Evolutionary conservation across 2,888 invertebrate genomes (phyloP).

Genomic region (Drosophila silvestris): DNA sequence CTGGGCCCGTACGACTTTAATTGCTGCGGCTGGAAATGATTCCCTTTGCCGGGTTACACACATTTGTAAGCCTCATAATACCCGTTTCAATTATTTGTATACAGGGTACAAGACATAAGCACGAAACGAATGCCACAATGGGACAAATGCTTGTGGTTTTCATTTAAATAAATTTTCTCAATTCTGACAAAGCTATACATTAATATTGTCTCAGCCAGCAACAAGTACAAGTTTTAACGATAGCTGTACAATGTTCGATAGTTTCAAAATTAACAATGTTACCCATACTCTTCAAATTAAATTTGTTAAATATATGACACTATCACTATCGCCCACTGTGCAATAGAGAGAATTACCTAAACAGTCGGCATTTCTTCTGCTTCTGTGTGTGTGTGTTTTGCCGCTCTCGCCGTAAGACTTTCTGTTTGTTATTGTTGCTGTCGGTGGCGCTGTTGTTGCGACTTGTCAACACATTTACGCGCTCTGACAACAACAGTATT

Average conservation of each 20-base stretch:
- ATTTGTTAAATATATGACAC: not conserved
- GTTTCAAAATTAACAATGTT: not conserved
- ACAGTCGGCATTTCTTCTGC: slow-evolving; percentile 22
- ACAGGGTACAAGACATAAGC: not conserved
- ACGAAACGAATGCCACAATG: slow-evolving; percentile 26
- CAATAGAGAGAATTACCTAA: slow-evolving; percentile 30
- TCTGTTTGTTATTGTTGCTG: slow-evolving; percentile 49
- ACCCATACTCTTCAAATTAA: not conserved
- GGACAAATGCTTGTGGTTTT: slow-evolving; percentile 1
- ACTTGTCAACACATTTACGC: slow-evolving; percentile 53
- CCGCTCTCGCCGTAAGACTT: slow-evolving; percentile 30
- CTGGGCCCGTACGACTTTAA: not conserved
- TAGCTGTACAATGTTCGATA: not conserved
- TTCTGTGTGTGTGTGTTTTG: slow-evolving; percentile 11
- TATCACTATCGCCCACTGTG: slow-evolving; percentile 32
- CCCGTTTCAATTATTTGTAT: not conserved
- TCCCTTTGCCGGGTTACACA: not conserved
- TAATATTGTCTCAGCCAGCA: not conserved
- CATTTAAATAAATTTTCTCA: not conserved
- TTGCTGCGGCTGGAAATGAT: not conserved
- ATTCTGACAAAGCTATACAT: not conserved
- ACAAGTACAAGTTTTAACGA: not conserved
- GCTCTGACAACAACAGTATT: slow-evolving; percentile 23
- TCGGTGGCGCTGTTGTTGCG: slow-evolving; percentile 53
- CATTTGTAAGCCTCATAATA: not conserved